Evolutionary conservation across 2,113 vertebrate genomes (phyloP).

Genomic region (Vanacampus margaritifer): DNA sequence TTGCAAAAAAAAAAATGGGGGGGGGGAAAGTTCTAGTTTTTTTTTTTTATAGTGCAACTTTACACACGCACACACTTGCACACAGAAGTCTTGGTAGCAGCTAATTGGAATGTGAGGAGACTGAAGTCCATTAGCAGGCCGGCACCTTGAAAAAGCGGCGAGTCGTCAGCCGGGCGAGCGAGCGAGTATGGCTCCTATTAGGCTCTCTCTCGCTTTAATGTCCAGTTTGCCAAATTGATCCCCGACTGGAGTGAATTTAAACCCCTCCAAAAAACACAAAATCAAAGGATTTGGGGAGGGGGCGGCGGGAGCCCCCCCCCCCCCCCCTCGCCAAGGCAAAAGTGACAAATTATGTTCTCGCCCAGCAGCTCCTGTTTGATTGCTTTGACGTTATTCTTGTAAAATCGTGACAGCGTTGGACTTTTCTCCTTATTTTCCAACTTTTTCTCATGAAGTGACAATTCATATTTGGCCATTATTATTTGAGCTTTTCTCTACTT

Average conservation of each 20-base stretch:
- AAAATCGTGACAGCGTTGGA: not conserved
- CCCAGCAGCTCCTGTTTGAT: constrained; percentile 37
- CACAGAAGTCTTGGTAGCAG: constrained; percentile 47
- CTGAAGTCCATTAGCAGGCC: constrained; percentile 74
- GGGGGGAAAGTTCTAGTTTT: too few relatives aligned
- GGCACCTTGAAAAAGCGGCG: constrained; percentile 55
- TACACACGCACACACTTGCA: constrained; percentile 25
- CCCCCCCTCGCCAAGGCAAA: constrained; percentile 16
- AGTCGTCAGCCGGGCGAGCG: constrained; percentile 13
- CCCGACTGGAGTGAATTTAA: constrained; percentile 69
- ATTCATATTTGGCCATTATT: not conserved
- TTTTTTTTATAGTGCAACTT: not conserved
- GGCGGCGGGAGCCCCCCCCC: not conserved
- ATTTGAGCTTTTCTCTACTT: not conserved
- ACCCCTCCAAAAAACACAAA: constrained; percentile 56
- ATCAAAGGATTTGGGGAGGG: constrained; percentile 67
- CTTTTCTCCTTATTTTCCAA: not conserved
- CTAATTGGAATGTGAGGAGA: constrained; percentile 73
- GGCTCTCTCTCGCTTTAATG: constrained; percentile 73
- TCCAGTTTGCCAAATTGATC: constrained; percentile 70
- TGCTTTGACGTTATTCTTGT: not conserved
- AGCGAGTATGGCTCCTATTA: constrained; percentile 75
- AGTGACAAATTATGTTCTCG: constrained; percentile 52
- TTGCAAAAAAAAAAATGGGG: too few relatives aligned
- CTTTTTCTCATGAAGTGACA: not conserved